Evolutionary conservation across 2,888 invertebrate species (phyloP).

Genomic region (Tetragonisca angustula): DNA sequence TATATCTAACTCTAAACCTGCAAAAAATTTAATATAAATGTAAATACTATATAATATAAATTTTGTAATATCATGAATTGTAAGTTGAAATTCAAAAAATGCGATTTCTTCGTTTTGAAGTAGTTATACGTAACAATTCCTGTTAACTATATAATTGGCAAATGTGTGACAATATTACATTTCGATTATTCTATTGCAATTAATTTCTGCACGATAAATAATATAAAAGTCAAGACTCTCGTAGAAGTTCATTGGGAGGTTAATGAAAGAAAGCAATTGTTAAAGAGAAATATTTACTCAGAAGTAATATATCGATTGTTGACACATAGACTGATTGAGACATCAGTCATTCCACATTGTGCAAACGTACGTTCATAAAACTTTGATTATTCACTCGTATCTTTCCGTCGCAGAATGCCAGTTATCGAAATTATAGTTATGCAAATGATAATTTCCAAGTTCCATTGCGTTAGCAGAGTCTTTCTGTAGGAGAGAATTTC

Average conservation of each 20-base stretch:
- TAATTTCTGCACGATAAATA: not conserved
- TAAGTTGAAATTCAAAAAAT: too few relatives aligned
- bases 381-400: not conserved
- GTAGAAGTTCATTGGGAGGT: not conserved
- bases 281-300: not conserved
- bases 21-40: too few relatives aligned
- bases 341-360: not conserved
- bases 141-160: too few relatives aligned
- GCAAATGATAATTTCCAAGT: not conserved
- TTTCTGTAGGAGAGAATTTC: too few relatives aligned
- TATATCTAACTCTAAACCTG: too few relatives aligned
- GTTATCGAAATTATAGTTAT: not conserved
- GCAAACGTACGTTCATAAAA: not conserved
- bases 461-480: not conserved
- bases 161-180: not conserved
- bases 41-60: too few relatives aligned
- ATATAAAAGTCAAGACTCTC: not conserved
- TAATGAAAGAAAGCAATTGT: not conserved
- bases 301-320: not conserved
- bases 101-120: too few relatives aligned
- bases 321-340: not conserved
- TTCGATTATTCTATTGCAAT: not conserved
- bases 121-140: too few relatives aligned
- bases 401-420: not conserved
- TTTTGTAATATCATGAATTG: too few relatives aligned